These are phyloP conservation scores for Megaleporinus macrocephalus DNA, from an alignment of 2,113 vertebrate genomes.

Conservation along the genomic window DNA sequence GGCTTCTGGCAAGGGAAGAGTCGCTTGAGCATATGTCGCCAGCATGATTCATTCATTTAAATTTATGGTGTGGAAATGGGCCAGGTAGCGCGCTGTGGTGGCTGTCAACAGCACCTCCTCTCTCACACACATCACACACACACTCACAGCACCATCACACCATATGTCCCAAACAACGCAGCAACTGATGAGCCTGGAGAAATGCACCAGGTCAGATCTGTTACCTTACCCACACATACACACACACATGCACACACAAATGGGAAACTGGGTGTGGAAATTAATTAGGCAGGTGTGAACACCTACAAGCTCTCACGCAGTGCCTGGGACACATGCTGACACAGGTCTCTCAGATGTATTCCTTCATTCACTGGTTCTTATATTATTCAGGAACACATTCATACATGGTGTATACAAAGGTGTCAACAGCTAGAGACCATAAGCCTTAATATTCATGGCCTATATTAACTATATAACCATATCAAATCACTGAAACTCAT, in stretches of 20 bases:
- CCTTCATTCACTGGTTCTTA: constrained; percentile 29
- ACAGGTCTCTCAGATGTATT: constrained; percentile 12
- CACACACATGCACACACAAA: constrained; percentile 49
- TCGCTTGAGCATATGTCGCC: constrained; percentile 59
- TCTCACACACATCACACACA: constrained; percentile 53
- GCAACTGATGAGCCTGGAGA: constrained; percentile 40
- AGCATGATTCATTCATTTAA: constrained; percentile 68
- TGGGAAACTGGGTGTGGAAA: constrained; percentile 49
- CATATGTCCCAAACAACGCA: constrained; percentile 37
- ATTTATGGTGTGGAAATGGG: constrained; percentile 58
- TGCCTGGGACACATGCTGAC: constrained; percentile 27
- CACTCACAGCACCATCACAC: constrained; percentile 38
- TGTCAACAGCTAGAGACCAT: too few species aligned
- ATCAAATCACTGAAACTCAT: too few species aligned
- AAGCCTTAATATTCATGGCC: too few species aligned
- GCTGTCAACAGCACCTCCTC: constrained; percentile 60
- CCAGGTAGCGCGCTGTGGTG: constrained; percentile 55
- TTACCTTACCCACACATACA: constrained; percentile 38
- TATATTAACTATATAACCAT: too few species aligned
- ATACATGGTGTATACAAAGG: background rate
- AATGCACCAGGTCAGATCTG: constrained; percentile 39
- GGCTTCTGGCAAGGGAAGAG: constrained; percentile 63
- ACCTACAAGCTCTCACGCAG: constrained; percentile 44
- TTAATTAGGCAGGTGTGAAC: constrained; percentile 58
- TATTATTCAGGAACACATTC: background rate